Percentiles rank a stretch among this genome's conserved stretches.
Conservation (phyloP, 1,140 invertebrate genomes). For the Brachionus rubens region DNA sequence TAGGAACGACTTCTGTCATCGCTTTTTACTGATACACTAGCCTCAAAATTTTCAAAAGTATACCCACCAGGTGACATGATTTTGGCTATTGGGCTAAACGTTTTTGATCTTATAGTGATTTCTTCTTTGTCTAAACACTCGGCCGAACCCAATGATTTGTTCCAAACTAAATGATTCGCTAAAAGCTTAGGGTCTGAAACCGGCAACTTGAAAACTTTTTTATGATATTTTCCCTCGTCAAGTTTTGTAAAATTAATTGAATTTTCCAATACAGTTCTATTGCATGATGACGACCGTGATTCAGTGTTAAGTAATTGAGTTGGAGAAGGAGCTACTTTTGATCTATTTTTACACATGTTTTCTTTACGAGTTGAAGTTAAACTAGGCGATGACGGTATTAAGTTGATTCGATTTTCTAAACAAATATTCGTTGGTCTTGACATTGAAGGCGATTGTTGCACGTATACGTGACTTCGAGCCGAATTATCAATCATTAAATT, state of each 20-base stretch:
- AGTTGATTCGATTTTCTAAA: slow-evolving; percentile 18
- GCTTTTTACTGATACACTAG: background rate
- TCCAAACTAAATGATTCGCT: slow-evolving; percentile 30
- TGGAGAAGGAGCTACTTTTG: background rate
- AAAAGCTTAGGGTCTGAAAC: slow-evolving; percentile 32
- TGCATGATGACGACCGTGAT: background rate
- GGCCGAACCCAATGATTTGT: slow-evolving; percentile 29
- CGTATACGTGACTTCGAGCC: background rate
- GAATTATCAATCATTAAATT: slow-evolving; percentile 4
- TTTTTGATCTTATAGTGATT: background rate
- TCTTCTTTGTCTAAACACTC: slow-evolving; percentile 11
- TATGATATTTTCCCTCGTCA: slow-evolving; percentile 5
- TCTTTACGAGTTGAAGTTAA: background rate
- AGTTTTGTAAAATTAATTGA: slow-evolving; percentile 15
- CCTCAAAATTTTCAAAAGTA: background rate
- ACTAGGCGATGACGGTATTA: background rate
- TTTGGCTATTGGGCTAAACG: background rate
- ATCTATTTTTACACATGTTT: background rate
- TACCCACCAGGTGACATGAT: background rate
- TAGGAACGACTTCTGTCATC: background rate
- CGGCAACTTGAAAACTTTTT: background rate
- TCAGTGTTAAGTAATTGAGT: background rate
- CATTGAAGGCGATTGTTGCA: background rate
- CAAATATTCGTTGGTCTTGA: background rate
- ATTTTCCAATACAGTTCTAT: background rate